phyloP scores from a whole-genome alignment of 1,140 invertebrate genomes.

The Aphelinus atriplicis region DNA sequence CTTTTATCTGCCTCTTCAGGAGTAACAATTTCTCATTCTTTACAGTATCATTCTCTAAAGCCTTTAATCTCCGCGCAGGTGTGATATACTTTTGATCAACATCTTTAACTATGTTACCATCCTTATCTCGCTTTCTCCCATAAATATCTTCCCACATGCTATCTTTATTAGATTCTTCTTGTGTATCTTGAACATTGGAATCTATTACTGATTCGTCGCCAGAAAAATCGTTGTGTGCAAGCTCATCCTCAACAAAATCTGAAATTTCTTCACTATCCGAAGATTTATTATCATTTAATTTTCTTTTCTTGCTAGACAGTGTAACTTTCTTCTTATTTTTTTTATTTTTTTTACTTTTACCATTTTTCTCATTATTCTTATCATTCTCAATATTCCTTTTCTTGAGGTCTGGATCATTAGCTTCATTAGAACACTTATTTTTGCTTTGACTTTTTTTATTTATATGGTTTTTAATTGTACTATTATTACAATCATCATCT shows the following conservation, averaged over 20 bases:
- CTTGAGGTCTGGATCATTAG: conserved; percentile 28
- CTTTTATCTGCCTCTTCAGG: conserved; percentile 85
- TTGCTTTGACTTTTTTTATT: conserved; percentile 20
- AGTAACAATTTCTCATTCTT: conserved; percentile 71
- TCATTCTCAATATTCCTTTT: background rate
- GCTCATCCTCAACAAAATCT: conserved; percentile 54
- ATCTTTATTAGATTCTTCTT: conserved; percentile 51
- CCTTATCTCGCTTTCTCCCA: conserved; percentile 82
- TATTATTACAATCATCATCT: conserved; percentile 31
- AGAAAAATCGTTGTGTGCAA: conserved; percentile 62
- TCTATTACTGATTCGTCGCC: conserved; percentile 50
- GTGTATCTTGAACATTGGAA: conserved; percentile 49
- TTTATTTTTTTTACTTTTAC: background rate
- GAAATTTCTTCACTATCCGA: conserved; percentile 39
- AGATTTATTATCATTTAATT: background rate
- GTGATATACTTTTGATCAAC: conserved; percentile 80
- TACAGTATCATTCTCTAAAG: conserved; percentile 64
- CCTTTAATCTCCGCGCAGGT: conserved; percentile 76
- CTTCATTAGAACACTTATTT: conserved; percentile 7
- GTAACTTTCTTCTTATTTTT: background rate
- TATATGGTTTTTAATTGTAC: conserved; percentile 29
- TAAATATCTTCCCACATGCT: conserved; percentile 91
- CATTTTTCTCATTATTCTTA: background rate
- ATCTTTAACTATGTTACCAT: conserved; percentile 78
- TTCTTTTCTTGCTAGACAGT: background rate